Evolutionary conservation across 2,888 invertebrate species (phyloP).

Genomic region (Chymomyza caudatula): DNA sequence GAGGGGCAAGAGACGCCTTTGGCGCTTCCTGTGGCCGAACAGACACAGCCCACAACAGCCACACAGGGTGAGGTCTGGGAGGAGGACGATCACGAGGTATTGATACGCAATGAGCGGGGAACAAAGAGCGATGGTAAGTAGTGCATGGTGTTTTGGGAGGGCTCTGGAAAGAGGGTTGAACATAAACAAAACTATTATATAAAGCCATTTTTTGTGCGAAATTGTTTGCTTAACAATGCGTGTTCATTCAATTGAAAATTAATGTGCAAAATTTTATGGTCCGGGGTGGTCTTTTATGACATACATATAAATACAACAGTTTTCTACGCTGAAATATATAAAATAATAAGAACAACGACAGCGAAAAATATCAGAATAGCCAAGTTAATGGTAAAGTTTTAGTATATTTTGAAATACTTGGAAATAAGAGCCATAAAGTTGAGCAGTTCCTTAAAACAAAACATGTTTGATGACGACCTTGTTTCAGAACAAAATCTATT

Average conservation of each 20-base stretch:
- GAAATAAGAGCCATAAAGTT: too few relatives aligned
- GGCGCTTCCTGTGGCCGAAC: constrained; percentile 76
- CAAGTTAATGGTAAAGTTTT: too few relatives aligned
- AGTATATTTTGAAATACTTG: too few relatives aligned
- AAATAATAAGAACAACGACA: not conserved
- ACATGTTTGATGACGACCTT: too few relatives aligned
- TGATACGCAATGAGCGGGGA: constrained; percentile 88
- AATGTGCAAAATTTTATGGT: not conserved
- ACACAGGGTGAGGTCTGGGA: constrained; percentile 85
- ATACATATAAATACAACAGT: not conserved
- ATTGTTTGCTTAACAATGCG: not conserved
- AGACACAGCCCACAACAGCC: constrained; percentile 76
- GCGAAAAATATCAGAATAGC: not conserved
- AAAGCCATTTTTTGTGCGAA: not conserved
- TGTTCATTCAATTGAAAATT: not conserved
- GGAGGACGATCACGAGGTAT: constrained; percentile 88
- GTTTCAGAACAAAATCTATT: too few relatives aligned
- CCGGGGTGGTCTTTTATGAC: not conserved
- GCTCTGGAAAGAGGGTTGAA: not conserved
- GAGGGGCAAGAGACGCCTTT: constrained; percentile 78
- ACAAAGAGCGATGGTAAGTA: constrained; percentile 81
- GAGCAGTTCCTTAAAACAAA: too few relatives aligned
- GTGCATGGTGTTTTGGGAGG: constrained; percentile 1
- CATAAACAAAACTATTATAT: not conserved
- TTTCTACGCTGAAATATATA: not conserved